Evolutionary conservation across 2,113 vertebrate genomes (phyloP), one percentile per base, ranked within the genome.

Genomic region (Enhydra lutris): DNA sequence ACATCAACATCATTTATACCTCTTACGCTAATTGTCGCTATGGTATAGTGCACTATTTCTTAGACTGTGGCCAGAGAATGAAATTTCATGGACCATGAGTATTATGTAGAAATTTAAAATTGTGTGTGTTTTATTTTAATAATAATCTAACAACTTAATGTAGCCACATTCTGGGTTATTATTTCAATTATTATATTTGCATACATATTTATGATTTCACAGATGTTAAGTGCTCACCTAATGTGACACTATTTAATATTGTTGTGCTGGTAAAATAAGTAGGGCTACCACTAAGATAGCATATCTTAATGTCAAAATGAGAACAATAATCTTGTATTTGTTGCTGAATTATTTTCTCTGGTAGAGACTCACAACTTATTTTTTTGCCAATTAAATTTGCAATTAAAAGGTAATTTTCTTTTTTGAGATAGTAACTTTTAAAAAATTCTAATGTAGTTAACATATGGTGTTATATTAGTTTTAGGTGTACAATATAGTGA

Each of bases 111-210:
- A 85, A 67, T 88, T 39, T 73, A 6, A 90, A 76, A 29, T 82
- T 86, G 81, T 67, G 1, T 50, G 20, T 24, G 15, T 63, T 91
- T 95, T 67, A 93, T n/a, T 93, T 93, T 94, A 92, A 65, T 91
- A 36, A 65, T 39, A 76, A 88, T 87, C 8, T 80, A 76, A 92
- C 82, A 89, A 36, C 21, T 63, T 87, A 94, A 83, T 96, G 23
- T 36, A 89, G 69, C 24, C 18, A 67, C n/a, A 95, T 45, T 95
- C 31, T 93, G 14, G 63, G 26, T 89, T 93, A 95, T 95, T 96
- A 95, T 95, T 96, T 92, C 39, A 93, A 4, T 80, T 89, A 9
- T 42, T 83, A 11, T 2, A 83, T 76, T 87, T 92, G 15, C 0
- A 71, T 86, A 36, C 18, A n/a, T 94, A 85, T 78, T 92, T 96